Base-by-base conservation (phyloP, 2,797 vertebrate genomes). In the Sternarchorhynchus goeldii region DNA sequence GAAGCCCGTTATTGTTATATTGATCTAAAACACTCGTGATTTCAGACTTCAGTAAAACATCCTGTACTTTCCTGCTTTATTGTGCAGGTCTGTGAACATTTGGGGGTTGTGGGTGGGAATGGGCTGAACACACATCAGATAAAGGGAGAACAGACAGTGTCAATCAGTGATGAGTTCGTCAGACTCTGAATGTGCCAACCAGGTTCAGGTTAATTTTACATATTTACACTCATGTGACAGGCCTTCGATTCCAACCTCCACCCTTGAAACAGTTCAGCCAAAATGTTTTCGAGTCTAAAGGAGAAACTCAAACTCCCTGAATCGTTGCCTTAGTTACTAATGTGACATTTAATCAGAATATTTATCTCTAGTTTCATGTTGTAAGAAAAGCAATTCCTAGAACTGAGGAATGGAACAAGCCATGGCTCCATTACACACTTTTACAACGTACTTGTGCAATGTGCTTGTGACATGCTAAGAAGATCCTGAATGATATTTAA, bases 191-290 rank as follows among this genome's bases (percentile, higher is more conserved):
- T 68, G 82, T 84, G 76, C 83, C 80, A 79, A 60, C 36, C 20
- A 74, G 70, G 36, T 82, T 77, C 56, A 68, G 59, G 64, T 80
- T 50, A 62, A 39, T 81, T 67, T 82, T 75, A 79, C 80, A 73
- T 76, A 78, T 85, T 86, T 82, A 85, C 79, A 81, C 80, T 80
- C 84, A 79, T 83, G 76, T 67, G 36, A 41, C 70, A 64, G 62
- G 60, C 25, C 41, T 32, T 57, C 31, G 45, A 67, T 58, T 81
- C 77, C 75, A 56, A 67, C 65, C 8, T 81, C 76, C 73, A 75
- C 70, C 29, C 62, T 59, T 75, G 50, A 62, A 62, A 80, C 75
- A 77, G 32, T 57, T 69, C 18, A 29, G 57, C 56, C 45, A 72
- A 71, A 80, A 82, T 66, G 63, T 63, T 62, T 81, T 62, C 77